Base-by-base conservation (phyloP, 2,888 invertebrate species). In the Pandemis heparana region DNA sequence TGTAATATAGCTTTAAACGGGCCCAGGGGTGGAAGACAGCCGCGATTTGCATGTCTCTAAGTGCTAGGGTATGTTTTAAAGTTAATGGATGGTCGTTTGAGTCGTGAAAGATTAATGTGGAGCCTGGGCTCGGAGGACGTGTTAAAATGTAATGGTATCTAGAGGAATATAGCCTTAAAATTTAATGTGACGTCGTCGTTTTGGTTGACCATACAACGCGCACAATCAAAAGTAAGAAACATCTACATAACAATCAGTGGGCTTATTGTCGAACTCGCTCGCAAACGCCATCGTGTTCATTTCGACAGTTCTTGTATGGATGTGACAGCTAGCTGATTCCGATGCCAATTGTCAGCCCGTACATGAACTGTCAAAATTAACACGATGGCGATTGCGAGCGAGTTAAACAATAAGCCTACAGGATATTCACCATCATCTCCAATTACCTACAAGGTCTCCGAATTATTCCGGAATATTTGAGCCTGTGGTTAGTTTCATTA, bases 41-140 rank as follows among this genome's bases (percentile, higher is more conserved):
- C 23, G 9, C 46, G 48, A 64, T 64, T 64, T 64, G 64, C 64
- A 64, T 64, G 64, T 46, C 32, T 64, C 64, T 64, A 46, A 64
- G 64, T 64, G 64, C 60, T 32, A 48, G 64, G 64, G 48, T 43
- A 23, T 43, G 43, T 46, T 64, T 64, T 23, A 46, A 64, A 23
- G 64, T 64, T 64, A 64, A 64, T 64, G 64, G 64, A 48, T 48
- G 23, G 46, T 48, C 46, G 32, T 64, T 64, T 64, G 64, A 46
- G 64, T 48, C 43, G 46, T 64, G 64, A 64, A 64, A 64, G 64
- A 64, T 64, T 64, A 64, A 64, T 64, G 64, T 32, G 43, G 62
- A 63, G 12, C 14, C 62, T 10, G 43, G 23, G 23, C 23, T 41
- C 62, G 12, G 18, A 63, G 62, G 43, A 63, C 43, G 43, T 43